Evolutionary conservation across 2,888 invertebrate genomes (phyloP).

Genomic region (Diaperis boleti): DNA sequence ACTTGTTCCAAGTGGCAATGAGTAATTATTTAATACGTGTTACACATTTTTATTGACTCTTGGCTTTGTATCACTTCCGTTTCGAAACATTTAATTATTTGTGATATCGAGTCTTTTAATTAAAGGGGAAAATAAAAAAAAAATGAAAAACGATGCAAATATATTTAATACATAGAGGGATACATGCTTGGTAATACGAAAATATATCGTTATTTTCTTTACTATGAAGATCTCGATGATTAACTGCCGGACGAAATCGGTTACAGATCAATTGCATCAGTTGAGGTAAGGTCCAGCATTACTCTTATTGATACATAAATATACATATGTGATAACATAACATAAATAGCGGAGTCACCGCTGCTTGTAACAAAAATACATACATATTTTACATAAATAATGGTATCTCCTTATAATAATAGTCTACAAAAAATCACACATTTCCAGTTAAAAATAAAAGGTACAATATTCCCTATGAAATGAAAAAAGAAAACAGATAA

Average conservation of each 20-base stretch:
- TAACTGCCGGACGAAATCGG: conserved; percentile 54
- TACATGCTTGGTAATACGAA: conserved; percentile 67
- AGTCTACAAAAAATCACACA: conserved; percentile 65
- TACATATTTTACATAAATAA: conserved; percentile 64
- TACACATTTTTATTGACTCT: too few relatives aligned
- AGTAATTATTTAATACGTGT: too few relatives aligned
- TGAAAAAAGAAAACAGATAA: conserved; percentile 51
- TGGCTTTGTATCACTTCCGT: too few relatives aligned
- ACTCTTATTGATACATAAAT: conserved; percentile 56
- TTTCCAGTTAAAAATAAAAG: conserved; percentile 65
- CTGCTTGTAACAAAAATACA: conserved; percentile 63
- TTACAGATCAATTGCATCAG: conserved; percentile 46
- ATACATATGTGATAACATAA: conserved; percentile 60
- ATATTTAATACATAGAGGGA: conserved; percentile 65
- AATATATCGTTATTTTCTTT: conserved; percentile 65
- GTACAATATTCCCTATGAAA: conserved; percentile 63
- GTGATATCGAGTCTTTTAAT: too few relatives aligned
- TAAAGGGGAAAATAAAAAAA: neutral
- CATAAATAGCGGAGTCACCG: conserved; percentile 48
- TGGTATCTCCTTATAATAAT: conserved; percentile 59
- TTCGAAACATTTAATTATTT: too few relatives aligned
- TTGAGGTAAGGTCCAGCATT: conserved; percentile 58
- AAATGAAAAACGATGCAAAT: conserved; percentile 66
- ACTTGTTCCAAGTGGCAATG: too few relatives aligned
- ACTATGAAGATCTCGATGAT: conserved; percentile 54